Evolutionary conservation across 37 sponge, comb jelly and placozoan species (phyloP).

Genomic region (Mnemiopsis leidyi): DNA sequence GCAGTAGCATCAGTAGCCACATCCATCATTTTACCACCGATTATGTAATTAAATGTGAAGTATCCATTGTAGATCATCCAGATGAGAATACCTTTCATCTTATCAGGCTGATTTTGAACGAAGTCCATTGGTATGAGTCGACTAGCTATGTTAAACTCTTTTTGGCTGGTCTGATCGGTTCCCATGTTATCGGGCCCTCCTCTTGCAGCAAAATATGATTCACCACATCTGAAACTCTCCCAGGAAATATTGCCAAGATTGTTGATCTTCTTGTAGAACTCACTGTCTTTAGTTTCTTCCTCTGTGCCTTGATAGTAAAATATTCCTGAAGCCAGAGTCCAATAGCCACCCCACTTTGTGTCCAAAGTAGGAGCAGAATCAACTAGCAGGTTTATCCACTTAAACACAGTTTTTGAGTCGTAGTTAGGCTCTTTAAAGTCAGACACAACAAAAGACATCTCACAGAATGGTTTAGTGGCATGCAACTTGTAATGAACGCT

Average conservation of each 20-base stretch:
- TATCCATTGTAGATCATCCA: constrained; percentile 43
- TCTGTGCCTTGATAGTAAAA: constrained; percentile 45
- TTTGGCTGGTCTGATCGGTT: constrained; percentile 37
- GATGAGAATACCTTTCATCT: neutral
- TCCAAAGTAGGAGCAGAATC: neutral
- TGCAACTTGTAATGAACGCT: constrained; percentile 35
- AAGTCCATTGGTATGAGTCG: constrained; percentile 11
- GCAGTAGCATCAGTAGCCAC: constrained; percentile 24
- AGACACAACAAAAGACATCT: neutral
- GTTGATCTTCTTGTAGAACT: neutral
- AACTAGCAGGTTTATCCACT: constrained; percentile 36
- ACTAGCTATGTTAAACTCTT: constrained; percentile 34
- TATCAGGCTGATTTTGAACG: constrained; percentile 11
- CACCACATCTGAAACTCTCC: neutral
- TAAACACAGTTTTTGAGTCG: constrained; percentile 10
- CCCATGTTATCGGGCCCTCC: constrained; percentile 46
- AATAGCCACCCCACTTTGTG: constrained; percentile 38
- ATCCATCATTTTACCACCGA: constrained; percentile 33
- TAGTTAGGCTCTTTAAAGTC: constrained; percentile 2
- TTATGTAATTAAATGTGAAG: constrained; percentile 37
- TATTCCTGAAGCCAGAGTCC: neutral
- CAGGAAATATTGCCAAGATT: neutral
- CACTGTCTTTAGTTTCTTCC: neutral
- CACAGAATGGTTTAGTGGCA: constrained; percentile 43
- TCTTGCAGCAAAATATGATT: constrained; percentile 30